Percentiles rank a stretch among this genome's conserved stretches.
Conservation (phyloP, 2,797 vertebrate species). For the Enteromius treurensis region DNA sequence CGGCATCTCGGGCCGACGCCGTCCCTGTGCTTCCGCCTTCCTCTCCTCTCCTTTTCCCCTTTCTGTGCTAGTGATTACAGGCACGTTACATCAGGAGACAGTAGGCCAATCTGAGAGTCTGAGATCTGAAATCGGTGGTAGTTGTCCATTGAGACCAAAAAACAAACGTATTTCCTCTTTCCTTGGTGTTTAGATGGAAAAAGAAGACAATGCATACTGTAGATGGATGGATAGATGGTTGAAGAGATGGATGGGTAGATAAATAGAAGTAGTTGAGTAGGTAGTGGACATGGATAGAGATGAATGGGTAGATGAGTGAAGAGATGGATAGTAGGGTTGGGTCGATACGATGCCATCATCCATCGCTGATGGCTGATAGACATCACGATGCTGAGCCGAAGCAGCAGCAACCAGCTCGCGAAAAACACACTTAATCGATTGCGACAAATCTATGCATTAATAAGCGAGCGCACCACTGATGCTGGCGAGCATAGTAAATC, state of each 20-base stretch:
- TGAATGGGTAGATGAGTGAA: not conserved
- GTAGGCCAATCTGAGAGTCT: not conserved
- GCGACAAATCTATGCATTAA: too few species aligned
- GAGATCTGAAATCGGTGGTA: not conserved
- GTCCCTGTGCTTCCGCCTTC: constrained; percentile 13
- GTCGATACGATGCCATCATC: too few species aligned
- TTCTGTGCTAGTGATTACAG: constrained; percentile 20
- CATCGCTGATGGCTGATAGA: too few species aligned
- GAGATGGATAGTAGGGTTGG: too few species aligned
- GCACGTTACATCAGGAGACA: constrained; percentile 13
- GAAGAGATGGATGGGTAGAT: too few species aligned
- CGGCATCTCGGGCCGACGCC: not conserved
- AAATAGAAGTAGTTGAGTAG: not conserved
- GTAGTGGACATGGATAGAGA: not conserved
- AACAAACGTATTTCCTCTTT: not conserved
- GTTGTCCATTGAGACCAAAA: constrained; percentile 1
- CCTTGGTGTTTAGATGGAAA: not conserved
- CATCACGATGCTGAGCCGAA: too few species aligned
- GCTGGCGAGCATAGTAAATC: too few species aligned
- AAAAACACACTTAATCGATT: too few species aligned
- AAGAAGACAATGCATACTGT: not conserved
- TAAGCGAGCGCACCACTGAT: too few species aligned
- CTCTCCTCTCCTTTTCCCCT: constrained; percentile 12
- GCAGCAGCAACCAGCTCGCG: too few species aligned
- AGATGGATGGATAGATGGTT: not conserved